Evolutionary conservation across 2,113 vertebrate species (phyloP).

Genomic region (Hystrix cristata): DNA sequence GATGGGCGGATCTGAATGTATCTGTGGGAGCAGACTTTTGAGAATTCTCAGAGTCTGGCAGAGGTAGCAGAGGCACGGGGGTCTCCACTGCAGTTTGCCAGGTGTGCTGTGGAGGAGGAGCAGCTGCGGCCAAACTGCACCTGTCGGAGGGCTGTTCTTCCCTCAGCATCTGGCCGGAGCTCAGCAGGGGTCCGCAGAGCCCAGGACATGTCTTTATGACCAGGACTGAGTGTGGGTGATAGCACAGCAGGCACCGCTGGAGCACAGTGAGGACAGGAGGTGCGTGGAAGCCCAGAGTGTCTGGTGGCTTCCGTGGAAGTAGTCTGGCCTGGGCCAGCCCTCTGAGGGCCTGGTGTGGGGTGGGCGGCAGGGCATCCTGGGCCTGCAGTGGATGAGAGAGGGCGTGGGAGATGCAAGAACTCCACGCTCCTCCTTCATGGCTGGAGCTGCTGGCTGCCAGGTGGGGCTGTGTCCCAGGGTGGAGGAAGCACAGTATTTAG

Average conservation of each 20-base stretch:
- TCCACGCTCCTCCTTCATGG: no score
- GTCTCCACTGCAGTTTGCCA: not conserved
- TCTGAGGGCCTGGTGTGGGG: no score
- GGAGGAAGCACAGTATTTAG: not conserved
- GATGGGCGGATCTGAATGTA: no score
- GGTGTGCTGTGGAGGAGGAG: not conserved
- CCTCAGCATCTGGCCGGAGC: not conserved
- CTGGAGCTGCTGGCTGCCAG: no score
- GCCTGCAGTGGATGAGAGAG: no score
- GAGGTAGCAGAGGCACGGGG: not conserved
- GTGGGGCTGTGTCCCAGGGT: no score
- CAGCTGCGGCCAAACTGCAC: no score
- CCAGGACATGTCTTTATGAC: not conserved
- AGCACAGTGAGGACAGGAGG: no score
- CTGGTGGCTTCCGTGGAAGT: not conserved
- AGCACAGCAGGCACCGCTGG: not conserved
- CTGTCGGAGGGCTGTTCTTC: not conserved
- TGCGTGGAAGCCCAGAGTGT: not conserved
- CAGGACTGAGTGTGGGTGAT: no score
- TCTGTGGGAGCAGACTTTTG: not conserved
- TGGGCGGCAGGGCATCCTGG: no score
- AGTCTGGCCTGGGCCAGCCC: not conserved
- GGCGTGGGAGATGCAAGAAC: no score
- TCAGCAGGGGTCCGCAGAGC: not conserved
- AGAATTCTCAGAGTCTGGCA: not conserved